Evolutionary conservation across 2,888 invertebrate species (phyloP).

Genomic region (Xestia xanthographa): DNA sequence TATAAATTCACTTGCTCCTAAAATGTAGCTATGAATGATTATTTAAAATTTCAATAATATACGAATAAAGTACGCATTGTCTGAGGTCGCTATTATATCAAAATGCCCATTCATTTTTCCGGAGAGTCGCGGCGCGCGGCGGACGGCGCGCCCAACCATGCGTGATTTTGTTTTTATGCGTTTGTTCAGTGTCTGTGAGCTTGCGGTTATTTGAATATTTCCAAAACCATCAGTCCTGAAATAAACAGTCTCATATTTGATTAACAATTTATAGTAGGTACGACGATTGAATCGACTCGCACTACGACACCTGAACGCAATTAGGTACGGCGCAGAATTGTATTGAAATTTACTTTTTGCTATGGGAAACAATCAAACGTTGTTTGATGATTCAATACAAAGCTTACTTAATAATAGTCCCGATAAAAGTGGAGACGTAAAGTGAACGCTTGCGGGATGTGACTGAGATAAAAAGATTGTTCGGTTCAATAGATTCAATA

Average conservation of each 20-base stretch:
- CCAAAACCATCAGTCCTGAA: constrained; percentile 82
- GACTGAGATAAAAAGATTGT: constrained; percentile 85
- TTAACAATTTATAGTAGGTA: constrained; percentile 71
- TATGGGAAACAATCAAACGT: constrained; percentile 38
- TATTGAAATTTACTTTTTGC: constrained; percentile 48
- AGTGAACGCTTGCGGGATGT: constrained; percentile 76
- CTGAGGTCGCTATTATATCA: constrained; percentile 84
- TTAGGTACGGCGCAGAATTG: constrained; percentile 4
- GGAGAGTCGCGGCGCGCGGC: constrained; percentile 76
- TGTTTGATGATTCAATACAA: constrained; percentile 62
- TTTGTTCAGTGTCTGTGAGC: constrained; percentile 86
- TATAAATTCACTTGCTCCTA: constrained; percentile 3
- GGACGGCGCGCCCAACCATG: constrained; percentile 83
- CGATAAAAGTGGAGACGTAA: constrained; percentile 68
- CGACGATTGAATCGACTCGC: constrained; percentile 27
- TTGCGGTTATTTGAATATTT: constrained; percentile 85
- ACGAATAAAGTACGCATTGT: constrained; percentile 70
- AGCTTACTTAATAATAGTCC: constrained; percentile 63
- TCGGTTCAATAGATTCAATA: constrained; percentile 89
- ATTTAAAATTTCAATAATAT: constrained; percentile 55
- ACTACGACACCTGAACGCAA: constrained; percentile 22
- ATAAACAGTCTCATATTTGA: constrained; percentile 82
- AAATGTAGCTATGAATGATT: constrained; percentile 24
- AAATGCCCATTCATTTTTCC: constrained; percentile 88
- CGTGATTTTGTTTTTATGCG: constrained; percentile 88